Conservation (phyloP, 1,140 invertebrate species). For the Ylistrum balloti region DNA sequence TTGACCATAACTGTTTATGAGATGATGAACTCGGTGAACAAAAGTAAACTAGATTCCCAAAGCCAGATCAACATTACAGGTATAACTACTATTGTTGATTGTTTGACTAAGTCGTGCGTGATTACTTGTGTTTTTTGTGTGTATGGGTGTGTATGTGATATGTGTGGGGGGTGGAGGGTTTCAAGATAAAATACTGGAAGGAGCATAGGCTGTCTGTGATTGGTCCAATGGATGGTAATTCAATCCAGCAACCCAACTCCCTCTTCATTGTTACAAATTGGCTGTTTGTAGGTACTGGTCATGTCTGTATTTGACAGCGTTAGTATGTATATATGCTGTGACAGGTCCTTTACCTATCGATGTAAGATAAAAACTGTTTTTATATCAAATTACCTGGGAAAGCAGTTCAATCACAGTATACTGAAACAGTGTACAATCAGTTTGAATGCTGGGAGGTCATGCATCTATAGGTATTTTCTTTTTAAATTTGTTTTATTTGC, state of each 20-base stretch:
- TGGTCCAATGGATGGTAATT: not conserved
- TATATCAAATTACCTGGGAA: slow-evolving; percentile 1
- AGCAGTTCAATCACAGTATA: not conserved
- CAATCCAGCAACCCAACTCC: not conserved
- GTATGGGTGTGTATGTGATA: too few species aligned
- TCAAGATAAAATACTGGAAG: not conserved
- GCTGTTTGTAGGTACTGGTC: not conserved
- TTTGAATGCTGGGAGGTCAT: not conserved
- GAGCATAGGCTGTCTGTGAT: not conserved
- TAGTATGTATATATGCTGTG: not conserved
- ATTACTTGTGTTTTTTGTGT: not conserved
- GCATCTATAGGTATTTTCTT: not conserved
- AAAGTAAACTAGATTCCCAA: too few species aligned
- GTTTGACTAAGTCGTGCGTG: too few species aligned
- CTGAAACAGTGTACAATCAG: not conserved
- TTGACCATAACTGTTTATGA: too few species aligned
- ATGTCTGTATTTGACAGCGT: not conserved
- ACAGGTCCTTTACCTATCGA: slow-evolving; percentile 1
- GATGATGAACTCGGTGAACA: too few species aligned
- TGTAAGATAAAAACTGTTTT: not conserved
- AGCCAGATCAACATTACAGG: not conserved
- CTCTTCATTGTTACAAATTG: not conserved
- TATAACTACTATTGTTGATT: not conserved
- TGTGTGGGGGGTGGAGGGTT: too few species aligned
- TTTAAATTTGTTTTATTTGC: slow-evolving; percentile 31